phyloP scores from a whole-genome alignment of 1,140 invertebrate genomes.

The Eurytemora carolleeae region DNA sequence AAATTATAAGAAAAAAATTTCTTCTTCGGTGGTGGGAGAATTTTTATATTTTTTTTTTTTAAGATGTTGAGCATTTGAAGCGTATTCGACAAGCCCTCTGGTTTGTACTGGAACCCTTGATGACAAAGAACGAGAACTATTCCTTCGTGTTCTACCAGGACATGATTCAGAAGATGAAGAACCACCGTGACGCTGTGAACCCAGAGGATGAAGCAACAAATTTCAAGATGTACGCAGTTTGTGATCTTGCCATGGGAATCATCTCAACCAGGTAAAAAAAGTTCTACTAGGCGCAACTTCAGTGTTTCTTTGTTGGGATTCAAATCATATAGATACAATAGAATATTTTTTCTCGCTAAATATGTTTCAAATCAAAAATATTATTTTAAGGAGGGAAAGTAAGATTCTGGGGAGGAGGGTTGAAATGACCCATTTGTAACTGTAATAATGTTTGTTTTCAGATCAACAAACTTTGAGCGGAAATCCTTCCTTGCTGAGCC shows the following conservation, averaged over 20 bases:
- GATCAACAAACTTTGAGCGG: slow-evolving; percentile 65
- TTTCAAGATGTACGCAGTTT: slow-evolving; percentile 87
- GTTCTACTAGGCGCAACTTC: too few species aligned
- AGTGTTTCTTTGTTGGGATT: too few species aligned
- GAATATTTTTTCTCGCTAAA: too few species aligned
- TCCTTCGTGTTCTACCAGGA: slow-evolving; percentile 89
- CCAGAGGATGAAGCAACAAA: slow-evolving; percentile 58
- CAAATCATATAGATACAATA: too few species aligned
- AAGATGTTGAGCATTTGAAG: slow-evolving; percentile 19
- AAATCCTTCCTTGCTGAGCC: slow-evolving; percentile 68
- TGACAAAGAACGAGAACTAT: slow-evolving; percentile 77
- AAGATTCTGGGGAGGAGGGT: too few species aligned
- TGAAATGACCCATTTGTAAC: too few species aligned
- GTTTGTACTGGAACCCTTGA: slow-evolving; percentile 80
- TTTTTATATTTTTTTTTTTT: too few species aligned
- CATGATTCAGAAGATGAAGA: slow-evolving; percentile 74
- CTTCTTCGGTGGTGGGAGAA: too few species aligned
- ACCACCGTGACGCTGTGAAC: slow-evolving; percentile 66
- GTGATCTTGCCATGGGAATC: slow-evolving; percentile 75
- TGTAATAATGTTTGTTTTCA: slow-evolving; percentile 35
- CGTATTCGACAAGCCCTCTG: slow-evolving; percentile 63
- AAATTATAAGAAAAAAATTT: too few species aligned
- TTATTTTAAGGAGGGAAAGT: too few species aligned
- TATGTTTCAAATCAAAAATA: too few species aligned
- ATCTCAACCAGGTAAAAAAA: slow-evolving; percentile 29